Percentiles rank a stretch among this genome's conserved stretches.
phyloP scores from a whole-genome alignment of 2,888 invertebrate species.

The Agelastica alni region DNA sequence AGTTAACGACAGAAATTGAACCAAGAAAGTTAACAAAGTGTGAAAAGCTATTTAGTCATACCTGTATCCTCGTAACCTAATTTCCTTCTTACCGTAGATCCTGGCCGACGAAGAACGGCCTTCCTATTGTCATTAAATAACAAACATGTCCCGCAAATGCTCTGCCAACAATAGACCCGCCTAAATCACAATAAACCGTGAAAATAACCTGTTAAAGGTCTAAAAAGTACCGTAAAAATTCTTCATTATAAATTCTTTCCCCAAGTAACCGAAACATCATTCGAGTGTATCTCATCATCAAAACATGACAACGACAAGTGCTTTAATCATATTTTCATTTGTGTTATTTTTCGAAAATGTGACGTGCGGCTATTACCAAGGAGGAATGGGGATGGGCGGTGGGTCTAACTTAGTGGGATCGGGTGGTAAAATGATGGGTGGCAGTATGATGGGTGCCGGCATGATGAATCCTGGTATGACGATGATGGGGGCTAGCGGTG shows the following conservation, averaged over 20 bases:
- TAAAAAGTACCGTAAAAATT: constrained; percentile 1
- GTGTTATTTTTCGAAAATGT: constrained; percentile 1
- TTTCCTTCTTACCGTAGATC: not conserved
- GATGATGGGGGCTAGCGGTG: constrained; percentile 19
- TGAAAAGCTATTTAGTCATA: no score
- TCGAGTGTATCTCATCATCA: not conserved
- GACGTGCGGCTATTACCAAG: constrained; percentile 8
- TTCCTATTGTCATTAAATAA: constrained; percentile 2
- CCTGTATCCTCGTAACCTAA: not conserved
- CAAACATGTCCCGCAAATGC: not conserved
- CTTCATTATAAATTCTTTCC: constrained; percentile 4
- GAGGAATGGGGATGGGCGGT: constrained; percentile 14
- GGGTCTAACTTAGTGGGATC: constrained; percentile 7
- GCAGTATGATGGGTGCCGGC: constrained; percentile 6
- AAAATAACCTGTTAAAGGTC: constrained; percentile 6
- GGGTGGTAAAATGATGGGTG: constrained; percentile 4
- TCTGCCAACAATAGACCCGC: constrained; percentile 1
- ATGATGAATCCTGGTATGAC: constrained; percentile 16
- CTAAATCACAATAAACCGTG: constrained; percentile 9
- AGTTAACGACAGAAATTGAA: no score
- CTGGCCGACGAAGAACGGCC: constrained; percentile 5
- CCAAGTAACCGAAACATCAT: not conserved
- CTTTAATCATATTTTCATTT: not conserved
- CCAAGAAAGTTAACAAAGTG: no score
- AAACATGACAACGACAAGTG: constrained; percentile 5